Conservation (phyloP, 1,140 invertebrate genomes). For the Bombus soroeensis region DNA sequence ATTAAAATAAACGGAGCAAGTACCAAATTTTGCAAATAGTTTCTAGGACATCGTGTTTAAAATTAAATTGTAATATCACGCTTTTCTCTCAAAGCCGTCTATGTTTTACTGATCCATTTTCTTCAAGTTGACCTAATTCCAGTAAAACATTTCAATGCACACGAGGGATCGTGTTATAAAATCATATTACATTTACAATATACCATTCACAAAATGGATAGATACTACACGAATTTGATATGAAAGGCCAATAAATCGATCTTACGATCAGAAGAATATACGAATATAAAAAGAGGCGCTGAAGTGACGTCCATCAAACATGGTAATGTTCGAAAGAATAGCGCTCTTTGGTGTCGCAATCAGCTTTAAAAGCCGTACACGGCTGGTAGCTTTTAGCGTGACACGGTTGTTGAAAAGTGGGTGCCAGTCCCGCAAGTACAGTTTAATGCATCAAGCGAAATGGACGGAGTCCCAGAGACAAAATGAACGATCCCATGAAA, state of each 20-base stretch:
- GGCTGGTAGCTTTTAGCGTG: conserved; percentile 58
- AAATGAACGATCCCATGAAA: conserved; percentile 55
- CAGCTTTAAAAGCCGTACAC: conserved; percentile 62
- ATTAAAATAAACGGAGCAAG: neutral
- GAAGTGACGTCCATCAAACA: conserved; percentile 10
- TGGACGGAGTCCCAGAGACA: conserved; percentile 31
- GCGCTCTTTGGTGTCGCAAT: conserved; percentile 40
- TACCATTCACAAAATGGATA: neutral
- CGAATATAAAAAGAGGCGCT: neutral
- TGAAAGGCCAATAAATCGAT: neutral
- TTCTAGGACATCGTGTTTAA: too few relatives aligned
- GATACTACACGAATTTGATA: neutral
- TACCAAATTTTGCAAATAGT: neutral
- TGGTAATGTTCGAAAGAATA: conserved; percentile 43
- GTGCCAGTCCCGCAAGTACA: conserved; percentile 49
- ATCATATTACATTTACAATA: neutral
- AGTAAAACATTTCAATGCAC: neutral
- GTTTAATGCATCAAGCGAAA: conserved; percentile 66
- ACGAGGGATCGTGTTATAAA: neutral
- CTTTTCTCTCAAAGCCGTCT: too few relatives aligned
- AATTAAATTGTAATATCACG: too few relatives aligned
- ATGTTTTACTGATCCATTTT: neutral
- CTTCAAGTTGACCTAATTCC: neutral
- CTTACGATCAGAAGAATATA: neutral
- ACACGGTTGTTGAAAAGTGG: conserved; percentile 64